Evolutionary conservation across 1,140 invertebrate genomes (phyloP).

Genomic region (Drosophila carrolli): DNA sequence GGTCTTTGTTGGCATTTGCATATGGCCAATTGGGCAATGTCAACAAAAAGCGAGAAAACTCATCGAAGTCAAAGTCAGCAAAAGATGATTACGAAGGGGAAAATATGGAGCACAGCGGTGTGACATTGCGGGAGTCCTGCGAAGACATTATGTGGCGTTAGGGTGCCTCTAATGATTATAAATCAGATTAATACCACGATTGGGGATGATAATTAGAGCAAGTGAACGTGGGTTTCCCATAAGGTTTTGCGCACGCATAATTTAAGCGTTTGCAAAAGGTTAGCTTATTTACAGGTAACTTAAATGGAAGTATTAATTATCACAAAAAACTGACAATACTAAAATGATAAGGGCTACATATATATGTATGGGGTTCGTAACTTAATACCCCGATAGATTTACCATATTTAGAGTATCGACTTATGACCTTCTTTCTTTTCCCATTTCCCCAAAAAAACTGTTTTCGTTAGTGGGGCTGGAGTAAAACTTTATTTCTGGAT

Average conservation of each 20-base stretch:
- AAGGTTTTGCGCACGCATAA: not conserved
- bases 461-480: constrained; percentile 59
- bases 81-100: constrained; percentile 58
- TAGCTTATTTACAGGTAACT: not conserved
- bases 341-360: too few species aligned
- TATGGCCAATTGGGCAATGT: constrained; percentile 77
- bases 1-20: constrained; percentile 66
- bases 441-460: not conserved
- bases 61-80: constrained; percentile 54
- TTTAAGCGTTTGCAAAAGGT: not conserved
- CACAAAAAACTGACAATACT: too few species aligned
- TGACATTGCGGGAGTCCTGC: not conserved
- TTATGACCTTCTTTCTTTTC: too few species aligned
- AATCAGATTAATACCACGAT: constrained; percentile 20
- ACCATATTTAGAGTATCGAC: too few species aligned
- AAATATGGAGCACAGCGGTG: constrained; percentile 27
- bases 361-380: too few species aligned
- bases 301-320: not conserved
- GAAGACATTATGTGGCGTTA: constrained; percentile 14
- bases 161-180: constrained; percentile 20
- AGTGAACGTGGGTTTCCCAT: constrained; percentile 10
- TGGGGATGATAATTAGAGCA: constrained; percentile 37
- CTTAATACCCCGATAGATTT: too few species aligned
- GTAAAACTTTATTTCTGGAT: constrained; percentile 71
- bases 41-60: constrained; percentile 49